Evolutionary conservation across 2,797 vertebrate genomes (phyloP), one percentile per base, ranked within the genome.

Genomic region (Dallia pectoralis): DNA sequence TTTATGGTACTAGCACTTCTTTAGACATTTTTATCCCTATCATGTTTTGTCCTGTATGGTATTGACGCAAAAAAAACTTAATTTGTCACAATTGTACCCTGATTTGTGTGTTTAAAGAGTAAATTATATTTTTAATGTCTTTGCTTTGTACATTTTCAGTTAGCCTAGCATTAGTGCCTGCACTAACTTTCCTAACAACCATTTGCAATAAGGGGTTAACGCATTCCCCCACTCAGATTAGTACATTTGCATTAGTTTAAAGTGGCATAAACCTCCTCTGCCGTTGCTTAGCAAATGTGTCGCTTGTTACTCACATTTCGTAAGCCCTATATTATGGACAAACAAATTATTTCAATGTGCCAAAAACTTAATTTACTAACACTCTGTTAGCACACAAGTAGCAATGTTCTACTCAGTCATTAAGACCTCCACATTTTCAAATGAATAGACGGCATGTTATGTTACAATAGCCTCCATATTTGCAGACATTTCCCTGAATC

Each of bases 401-500:
- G n/a, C n/a, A 22, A 56, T 56, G 2, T 53, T 53, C 51, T 53
- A 56, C 53, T 22, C n/a, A 9, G n/a, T 56, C 51, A 56, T n/a
- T n/a, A n/a, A 8, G n/a, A 56, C n/a, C 19, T 56, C n/a, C 51
- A 56, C n/a, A 22, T n/a, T 11, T 22, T 56, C 16, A 11, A 56
- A 56, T n/a, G 9, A n/a, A 56, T 25, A 9, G 0, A 9, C 18
- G 12, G 12, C 53, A 56, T 56, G n/a, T n/a, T n/a, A n/a, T 22
- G n/a, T n/a, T 1, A 16, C 14, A 30, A 33, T 62, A 22, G 29
- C 44, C 53, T 49, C 25, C 62, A 71, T 29, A 62, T 67, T 14
- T 16, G 1, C 29, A 47, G 59, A 49, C 56, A 64, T 66, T 44
- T 22, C n/a, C 36, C 4, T 32, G 49, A 67, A 70, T 76, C 56